Percentiles rank a stretch among this genome's conserved stretches.
These are phyloP conservation scores for Ichneumoninae sp. DNA, from an alignment of 2,888 invertebrate genomes.

Conservation along the genomic window DNA sequence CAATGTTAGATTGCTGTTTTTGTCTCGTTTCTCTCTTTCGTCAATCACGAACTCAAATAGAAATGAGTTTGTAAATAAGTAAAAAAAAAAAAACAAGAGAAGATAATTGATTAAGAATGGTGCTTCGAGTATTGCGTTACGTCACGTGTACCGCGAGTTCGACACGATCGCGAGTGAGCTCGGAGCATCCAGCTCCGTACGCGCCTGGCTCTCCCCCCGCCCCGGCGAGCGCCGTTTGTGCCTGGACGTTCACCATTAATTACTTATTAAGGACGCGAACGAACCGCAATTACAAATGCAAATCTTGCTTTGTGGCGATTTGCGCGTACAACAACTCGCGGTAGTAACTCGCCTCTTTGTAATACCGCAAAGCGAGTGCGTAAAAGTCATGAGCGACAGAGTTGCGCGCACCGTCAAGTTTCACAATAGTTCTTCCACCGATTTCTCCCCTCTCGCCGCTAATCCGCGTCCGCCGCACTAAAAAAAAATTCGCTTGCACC, in stretches of 20 bases:
- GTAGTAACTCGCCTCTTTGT: not conserved
- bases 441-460: not conserved
- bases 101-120: constrained; percentile 76
- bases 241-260: constrained; percentile 77
- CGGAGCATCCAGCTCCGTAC: constrained; percentile 42
- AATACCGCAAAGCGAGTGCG: not conserved
- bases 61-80: constrained; percentile 1
- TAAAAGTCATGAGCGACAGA: constrained; percentile 23
- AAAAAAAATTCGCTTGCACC: too few species aligned
- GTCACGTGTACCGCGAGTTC: constrained; percentile 69
- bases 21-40: not conserved
- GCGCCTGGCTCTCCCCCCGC: constrained; percentile 31
- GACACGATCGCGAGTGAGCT: constrained; percentile 12
- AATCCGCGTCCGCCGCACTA: not conserved
- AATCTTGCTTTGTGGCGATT: constrained; percentile 68
- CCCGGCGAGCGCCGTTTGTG: constrained; percentile 37
- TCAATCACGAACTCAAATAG: not conserved
- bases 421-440: constrained; percentile 36
- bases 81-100: constrained; percentile 17
- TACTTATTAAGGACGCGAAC: constrained; percentile 77
- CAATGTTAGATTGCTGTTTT: not conserved
- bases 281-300: constrained; percentile 80
- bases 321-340: constrained; percentile 21
- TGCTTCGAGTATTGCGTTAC: constrained; percentile 70
- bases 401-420: constrained; percentile 17